Evolutionary conservation across 2,113 vertebrate species (phyloP), one percentile per base, ranked within the genome.

Genomic region (Trachemys scripta): DNA sequence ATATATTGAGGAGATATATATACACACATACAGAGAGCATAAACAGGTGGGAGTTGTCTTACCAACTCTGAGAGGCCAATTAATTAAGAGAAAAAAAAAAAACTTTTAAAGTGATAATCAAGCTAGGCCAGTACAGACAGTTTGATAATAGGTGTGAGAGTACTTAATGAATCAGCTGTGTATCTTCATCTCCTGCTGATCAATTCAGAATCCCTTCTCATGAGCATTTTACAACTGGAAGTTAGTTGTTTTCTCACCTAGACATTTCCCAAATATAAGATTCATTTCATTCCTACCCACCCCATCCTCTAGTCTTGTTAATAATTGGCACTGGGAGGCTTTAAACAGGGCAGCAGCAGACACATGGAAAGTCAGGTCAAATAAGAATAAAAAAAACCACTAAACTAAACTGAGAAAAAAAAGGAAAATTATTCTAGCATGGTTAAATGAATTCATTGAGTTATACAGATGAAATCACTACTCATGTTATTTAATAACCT

Each of bases 131-230:
- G n/a, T n/a, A n/a, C n/a, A n/a, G n/a, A n/a, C n/a, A n/a, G n/a
- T n/a, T n/a, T n/a, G n/a, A n/a, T n/a, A n/a, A n/a, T n/a, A n/a
- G n/a, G n/a, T n/a, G n/a, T n/a, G n/a, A n/a, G n/a, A n/a, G n/a
- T n/a, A n/a, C n/a, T n/a, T n/a, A 90, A 6, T 16, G 51, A 72
- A 80, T 82, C 59, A 89, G 78, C 49, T 87, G 85, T 20, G 35
- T 31, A 78, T 12, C 42, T 29, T 92, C 50, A 5, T 49, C 50
- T 91, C 84, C 88, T 75, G 50, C 65, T 84, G 84, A 82, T 38
- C 0, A 0, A 65, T 53, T 59, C 65, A 27, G 24, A 25, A n/a
- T 51, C 82, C 79, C 47, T 27, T 65, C 31, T 79, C 75, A 27
- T 5, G 59, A 0, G 0, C 8, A 27, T 13, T 38, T 4, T 17